Base-by-base conservation (phyloP, 2,888 invertebrate genomes). In the Byasa hedistus region DNA sequence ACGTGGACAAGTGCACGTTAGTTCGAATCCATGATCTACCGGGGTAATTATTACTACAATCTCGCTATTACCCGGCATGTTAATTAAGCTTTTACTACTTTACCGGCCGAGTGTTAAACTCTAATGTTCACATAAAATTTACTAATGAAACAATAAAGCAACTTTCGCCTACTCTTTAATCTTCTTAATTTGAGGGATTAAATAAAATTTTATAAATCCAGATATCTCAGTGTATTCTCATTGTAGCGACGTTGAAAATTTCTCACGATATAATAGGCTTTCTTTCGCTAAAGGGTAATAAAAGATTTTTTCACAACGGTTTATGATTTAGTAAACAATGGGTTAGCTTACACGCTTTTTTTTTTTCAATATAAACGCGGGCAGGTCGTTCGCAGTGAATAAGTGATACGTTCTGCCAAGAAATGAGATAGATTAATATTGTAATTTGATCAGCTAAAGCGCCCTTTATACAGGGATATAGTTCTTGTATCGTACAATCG, bases 81-180 rank as follows among this genome's bases (percentile, higher is more conserved):
- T 65, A 65, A 61, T 65, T 57, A 36, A 52, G n/a, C 48, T 54
- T 63, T 57, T 24, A 51, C 51, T 55, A 48, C 55, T 48, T 23
- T 51, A 58, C 32, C n/a, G 36, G 39, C 54, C 27, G 27, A 22
- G 51, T 63, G 57, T 52, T 51, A 56, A 48, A 32, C 27, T 23
- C 17, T 27, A 57, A 61, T 32, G 27, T 57, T 61, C 61, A 57
- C 65, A 60, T 55, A 61, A 23, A 55, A 17, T 22, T 27, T 24
- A 24, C 54, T 57, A 54, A 56, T 48, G 21, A 61, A 57, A 61
- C 39, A 61, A 57, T 52, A 54, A 63, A 23, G n/a, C 17, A 23
- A 66, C 66, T 66, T 66, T 66, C 66, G 61, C 66, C 52, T n/a
- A 61, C 44, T 23, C 36, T 36, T 59, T 61, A 51, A 48, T 52